Conservation (phyloP, 2,113 vertebrate species). For the Xenopus tropicalis region DNA sequence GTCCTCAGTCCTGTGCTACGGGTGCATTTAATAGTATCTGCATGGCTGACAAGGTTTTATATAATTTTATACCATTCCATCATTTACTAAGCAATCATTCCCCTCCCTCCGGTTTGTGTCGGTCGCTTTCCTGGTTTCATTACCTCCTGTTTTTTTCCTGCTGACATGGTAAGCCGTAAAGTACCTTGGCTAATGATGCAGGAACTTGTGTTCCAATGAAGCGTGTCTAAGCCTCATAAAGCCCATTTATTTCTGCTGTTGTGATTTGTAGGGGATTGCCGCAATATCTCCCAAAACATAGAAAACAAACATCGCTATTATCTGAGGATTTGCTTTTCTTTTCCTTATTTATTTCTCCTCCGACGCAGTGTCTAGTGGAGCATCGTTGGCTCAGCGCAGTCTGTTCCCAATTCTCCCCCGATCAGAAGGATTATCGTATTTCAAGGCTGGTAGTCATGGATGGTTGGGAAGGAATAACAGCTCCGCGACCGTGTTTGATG, state of each 20-base stretch:
- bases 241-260: slow-evolving; percentile 18
- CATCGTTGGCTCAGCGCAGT: slow-evolving; percentile 4
- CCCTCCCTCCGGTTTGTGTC: not conserved
- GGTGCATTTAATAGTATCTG: no score
- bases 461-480: slow-evolving; percentile 36
- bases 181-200: not conserved
- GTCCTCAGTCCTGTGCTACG: no score
- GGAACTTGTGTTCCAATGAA: slow-evolving; percentile 15
- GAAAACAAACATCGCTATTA: slow-evolving; percentile 16
- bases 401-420: slow-evolving; percentile 34
- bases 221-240: slow-evolving; percentile 16
- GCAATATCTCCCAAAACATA: slow-evolving; percentile 11
- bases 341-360: slow-evolving; percentile 1
- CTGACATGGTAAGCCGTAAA: not conserved
- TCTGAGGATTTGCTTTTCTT: slow-evolving; percentile 1
- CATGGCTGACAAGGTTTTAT: no score
- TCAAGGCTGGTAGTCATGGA: slow-evolving; percentile 41
- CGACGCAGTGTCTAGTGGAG: not conserved
- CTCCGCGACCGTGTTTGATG: slow-evolving; percentile 3
- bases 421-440: slow-evolving; percentile 35
- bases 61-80: no score
- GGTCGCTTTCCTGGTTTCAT: not conserved
- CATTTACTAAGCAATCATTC: no score
- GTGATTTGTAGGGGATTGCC: slow-evolving; percentile 12
- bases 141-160: no score